Conservation (phyloP, 2,113 vertebrate species). For the Psittacula cyanocephala region DNA sequence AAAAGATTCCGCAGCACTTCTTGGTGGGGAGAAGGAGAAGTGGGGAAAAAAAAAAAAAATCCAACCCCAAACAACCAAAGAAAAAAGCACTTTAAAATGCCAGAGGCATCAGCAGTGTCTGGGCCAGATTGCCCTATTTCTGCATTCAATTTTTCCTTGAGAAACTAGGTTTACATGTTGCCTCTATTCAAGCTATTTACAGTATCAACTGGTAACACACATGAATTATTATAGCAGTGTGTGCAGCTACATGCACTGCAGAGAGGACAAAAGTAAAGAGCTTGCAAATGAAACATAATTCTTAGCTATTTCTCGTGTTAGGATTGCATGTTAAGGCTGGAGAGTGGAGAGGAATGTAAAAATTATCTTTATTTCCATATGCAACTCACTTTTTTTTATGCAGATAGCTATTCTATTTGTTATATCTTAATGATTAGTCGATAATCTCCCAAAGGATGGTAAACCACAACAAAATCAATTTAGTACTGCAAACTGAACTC, state of each 20-base stretch:
- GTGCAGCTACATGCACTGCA: not conserved
- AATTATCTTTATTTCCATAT: not conserved
- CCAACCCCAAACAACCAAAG: accelerated
- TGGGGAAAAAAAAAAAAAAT: not conserved
- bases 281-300: not conserved
- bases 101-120: not conserved
- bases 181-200: not conserved
- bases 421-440: not conserved
- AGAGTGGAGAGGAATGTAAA: not conserved
- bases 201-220: not conserved
- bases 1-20: not conserved
- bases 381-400: not conserved
- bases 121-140: not conserved
- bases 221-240: not conserved
- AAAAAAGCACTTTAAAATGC: not conserved
- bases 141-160: not conserved
- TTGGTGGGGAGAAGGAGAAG: not conserved
- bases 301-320: not conserved
- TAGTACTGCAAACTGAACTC: not conserved
- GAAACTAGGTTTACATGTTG: not conserved
- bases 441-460: not conserved
- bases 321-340: not conserved
- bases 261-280: not conserved
- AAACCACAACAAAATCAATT: not conserved
- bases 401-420: not conserved